Conservation (phyloP, 2,113 vertebrate species). For the Halcyon malimbica region DNA sequence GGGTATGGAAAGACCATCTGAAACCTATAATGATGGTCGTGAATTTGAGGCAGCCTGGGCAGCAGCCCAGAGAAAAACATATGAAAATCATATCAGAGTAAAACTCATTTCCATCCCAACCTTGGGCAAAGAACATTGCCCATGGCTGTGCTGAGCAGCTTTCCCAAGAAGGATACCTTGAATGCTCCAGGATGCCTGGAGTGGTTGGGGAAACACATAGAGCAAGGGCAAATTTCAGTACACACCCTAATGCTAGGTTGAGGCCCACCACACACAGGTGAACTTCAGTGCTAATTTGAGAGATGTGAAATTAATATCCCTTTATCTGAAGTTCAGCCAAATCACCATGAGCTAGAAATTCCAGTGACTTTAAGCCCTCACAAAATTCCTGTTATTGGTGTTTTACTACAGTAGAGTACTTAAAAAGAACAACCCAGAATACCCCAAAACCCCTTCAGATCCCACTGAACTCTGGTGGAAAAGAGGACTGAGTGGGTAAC, state of each 20-base stretch:
- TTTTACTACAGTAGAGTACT: background rate
- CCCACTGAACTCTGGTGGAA: background rate
- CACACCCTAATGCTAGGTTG: background rate
- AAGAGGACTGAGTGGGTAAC: background rate
- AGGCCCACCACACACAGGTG: background rate
- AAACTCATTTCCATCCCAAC: background rate
- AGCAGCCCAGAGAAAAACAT: background rate
- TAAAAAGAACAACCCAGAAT: background rate
- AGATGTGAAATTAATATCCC: background rate
- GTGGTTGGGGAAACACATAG: background rate
- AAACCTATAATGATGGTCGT: background rate
- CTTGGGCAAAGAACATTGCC: background rate
- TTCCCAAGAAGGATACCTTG: background rate
- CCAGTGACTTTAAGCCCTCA: background rate
- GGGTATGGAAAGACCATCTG: background rate
- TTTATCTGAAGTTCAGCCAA: background rate
- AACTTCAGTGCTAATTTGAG: background rate
- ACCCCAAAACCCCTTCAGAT: background rate
- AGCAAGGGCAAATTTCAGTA: background rate
- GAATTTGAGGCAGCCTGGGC: background rate
- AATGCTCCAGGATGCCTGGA: background rate
- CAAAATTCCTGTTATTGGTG: background rate
- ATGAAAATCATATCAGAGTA: background rate
- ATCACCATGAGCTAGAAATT: conserved; percentile 3
- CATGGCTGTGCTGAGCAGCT: background rate